Evolutionary conservation across 2,797 vertebrate species (phyloP).

Genomic region (Loris lydekkerianus): DNA sequence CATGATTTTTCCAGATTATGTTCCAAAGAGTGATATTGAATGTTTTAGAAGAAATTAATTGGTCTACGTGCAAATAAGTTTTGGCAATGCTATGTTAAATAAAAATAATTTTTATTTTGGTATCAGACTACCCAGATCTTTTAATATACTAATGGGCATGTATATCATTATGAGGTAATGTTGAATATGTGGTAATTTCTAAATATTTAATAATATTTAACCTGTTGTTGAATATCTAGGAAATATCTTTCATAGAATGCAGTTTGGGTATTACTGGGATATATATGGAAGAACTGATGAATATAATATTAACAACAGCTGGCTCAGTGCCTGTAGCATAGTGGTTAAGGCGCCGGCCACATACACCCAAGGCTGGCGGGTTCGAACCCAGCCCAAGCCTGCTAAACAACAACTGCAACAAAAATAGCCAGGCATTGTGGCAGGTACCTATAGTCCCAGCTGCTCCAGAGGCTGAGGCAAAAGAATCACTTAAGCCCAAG

Average conservation of each 20-base stretch:
- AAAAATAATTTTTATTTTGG: not conserved
- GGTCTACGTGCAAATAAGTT: not conserved
- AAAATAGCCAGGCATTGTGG: no score
- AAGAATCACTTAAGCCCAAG: no score
- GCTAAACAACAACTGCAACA: no score
- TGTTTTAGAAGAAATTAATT: not conserved
- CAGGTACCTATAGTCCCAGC: no score
- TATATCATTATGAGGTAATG: not conserved
- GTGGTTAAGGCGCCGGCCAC: no score
- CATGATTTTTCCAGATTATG: not conserved
- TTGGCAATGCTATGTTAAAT: not conserved
- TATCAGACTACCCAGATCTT: not conserved
- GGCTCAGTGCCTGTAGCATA: no score
- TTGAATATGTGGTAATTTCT: not conserved
- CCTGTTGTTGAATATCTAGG: no score
- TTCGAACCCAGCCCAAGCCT: no score
- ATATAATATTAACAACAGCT: not conserved
- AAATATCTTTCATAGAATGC: not conserved
- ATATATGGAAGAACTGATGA: not conserved
- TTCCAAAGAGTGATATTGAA: not conserved
- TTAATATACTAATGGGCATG: not conserved
- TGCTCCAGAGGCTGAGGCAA: no score
- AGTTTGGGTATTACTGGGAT: not conserved
- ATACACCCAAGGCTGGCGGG: no score
- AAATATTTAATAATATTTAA: no score